Percentiles rank a stretch among this genome's conserved stretches.
Evolutionary conservation across 2,113 vertebrate species (phyloP).

Genomic region (Struthidea cinerea): DNA sequence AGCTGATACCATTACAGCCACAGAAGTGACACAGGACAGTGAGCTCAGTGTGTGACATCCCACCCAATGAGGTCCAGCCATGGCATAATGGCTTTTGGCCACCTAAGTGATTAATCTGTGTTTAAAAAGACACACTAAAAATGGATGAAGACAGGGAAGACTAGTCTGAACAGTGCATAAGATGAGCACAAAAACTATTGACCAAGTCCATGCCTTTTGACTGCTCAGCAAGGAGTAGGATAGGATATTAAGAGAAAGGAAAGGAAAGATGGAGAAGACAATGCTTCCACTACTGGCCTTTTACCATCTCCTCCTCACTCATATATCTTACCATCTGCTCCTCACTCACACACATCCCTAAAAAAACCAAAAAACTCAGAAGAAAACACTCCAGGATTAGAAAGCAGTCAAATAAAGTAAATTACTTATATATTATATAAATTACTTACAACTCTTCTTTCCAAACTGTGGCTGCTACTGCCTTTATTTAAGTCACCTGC

Average conservation of each 20-base stretch:
- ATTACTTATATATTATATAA: neutral
- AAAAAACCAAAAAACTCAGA: neutral
- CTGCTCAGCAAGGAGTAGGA: neutral
- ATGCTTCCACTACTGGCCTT: neutral
- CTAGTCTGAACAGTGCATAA: neutral
- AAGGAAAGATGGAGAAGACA: neutral
- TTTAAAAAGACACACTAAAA: neutral
- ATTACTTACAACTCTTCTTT: neutral
- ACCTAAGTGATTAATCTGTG: accelerated
- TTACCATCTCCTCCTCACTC: neutral
- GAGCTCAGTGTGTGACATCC: neutral
- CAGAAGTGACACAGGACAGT: neutral
- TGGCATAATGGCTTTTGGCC: neutral
- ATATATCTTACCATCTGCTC: neutral
- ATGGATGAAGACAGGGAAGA: neutral
- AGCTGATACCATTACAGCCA: too few species aligned
- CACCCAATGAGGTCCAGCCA: neutral
- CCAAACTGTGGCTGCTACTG: neutral
- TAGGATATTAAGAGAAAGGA: neutral
- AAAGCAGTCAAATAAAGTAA: neutral
- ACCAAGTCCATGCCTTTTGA: neutral
- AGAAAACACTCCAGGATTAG: neutral
- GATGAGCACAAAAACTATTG: accelerated
- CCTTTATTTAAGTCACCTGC: neutral
- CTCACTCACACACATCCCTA: neutral